Evolutionary conservation across 2,113 vertebrate species (phyloP).

Genomic region (Lepisosteus oculatus): DNA sequence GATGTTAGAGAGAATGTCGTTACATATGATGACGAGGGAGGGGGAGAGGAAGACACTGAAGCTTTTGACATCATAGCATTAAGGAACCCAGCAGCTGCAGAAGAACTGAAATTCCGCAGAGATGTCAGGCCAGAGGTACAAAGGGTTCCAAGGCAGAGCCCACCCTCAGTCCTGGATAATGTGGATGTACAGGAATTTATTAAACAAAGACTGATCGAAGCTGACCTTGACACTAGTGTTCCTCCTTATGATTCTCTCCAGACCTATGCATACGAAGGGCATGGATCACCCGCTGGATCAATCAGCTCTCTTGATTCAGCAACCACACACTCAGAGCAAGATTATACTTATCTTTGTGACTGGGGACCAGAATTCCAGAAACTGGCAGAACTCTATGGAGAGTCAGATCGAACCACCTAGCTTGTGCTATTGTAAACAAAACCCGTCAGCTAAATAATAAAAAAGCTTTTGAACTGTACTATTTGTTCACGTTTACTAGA

Average conservation of each 20-base stretch:
- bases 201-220: slow-evolving; percentile 85
- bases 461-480: slow-evolving; percentile 63
- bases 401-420: slow-evolving; percentile 79
- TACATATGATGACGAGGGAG: slow-evolving; percentile 93
- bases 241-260: slow-evolving; percentile 96
- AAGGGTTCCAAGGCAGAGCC: slow-evolving; percentile 54
- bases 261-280: slow-evolving; percentile 94
- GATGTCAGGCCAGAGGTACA: slow-evolving; percentile 80
- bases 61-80: slow-evolving; percentile 94
- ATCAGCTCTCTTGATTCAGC: slow-evolving; percentile 90
- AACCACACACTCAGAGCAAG: slow-evolving; percentile 76
- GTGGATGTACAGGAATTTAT: slow-evolving; percentile 86
- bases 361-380: slow-evolving; percentile 92
- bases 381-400: slow-evolving; percentile 89
- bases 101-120: slow-evolving; percentile 85
- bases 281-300: slow-evolving; percentile 84
- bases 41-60: slow-evolving; percentile 93
- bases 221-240: slow-evolving; percentile 82
- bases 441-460: slow-evolving; percentile 53
- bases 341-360: slow-evolving; percentile 84
- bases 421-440: slow-evolving; percentile 39
- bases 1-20: slow-evolving; percentile 95
- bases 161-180: slow-evolving; percentile 65
- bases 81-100: slow-evolving; percentile 84
- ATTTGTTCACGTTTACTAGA: slow-evolving; percentile 72